Evolutionary conservation across 2,797 vertebrate species (phyloP).

Genomic region (Centropyge bicolor): DNA sequence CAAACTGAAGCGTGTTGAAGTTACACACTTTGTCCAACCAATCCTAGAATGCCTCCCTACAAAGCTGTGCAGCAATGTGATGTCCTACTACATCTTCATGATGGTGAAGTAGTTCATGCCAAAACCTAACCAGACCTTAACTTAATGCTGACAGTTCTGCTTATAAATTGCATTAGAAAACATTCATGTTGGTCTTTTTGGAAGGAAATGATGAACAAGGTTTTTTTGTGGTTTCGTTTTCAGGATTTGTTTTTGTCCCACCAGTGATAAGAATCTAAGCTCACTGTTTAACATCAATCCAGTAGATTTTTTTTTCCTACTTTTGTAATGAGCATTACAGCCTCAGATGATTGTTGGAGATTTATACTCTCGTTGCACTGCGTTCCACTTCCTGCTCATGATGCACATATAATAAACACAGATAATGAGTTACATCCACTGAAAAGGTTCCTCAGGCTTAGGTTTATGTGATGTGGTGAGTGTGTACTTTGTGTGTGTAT

Average conservation of each 20-base stretch:
- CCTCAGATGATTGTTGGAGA: background rate
- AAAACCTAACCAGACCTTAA: background rate
- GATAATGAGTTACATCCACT: constrained; percentile 21
- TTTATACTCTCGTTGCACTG: background rate
- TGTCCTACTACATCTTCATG: too few species aligned
- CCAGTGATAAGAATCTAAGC: background rate
- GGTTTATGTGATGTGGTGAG: constrained; percentile 2
- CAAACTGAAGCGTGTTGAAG: too few species aligned
- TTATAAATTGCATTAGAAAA: background rate
- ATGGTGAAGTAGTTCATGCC: background rate
- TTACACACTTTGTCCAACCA: too few species aligned
- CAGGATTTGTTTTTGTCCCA: background rate
- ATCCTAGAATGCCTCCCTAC: too few species aligned
- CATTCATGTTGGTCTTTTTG: background rate
- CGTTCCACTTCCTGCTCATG: constrained; percentile 10
- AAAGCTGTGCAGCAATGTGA: too few species aligned
- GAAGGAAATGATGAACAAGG: background rate
- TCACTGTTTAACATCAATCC: background rate
- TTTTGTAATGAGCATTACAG: background rate
- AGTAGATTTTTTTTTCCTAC: background rate
- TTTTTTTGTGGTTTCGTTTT: background rate
- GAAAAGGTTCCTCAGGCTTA: constrained; percentile 21
- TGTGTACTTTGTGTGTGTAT: constrained; percentile 6
- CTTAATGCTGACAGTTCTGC: background rate
- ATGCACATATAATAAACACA: constrained; percentile 26